Evolutionary conservation across 2,113 vertebrate species (phyloP), one percentile per base, ranked within the genome.

Genomic region (Acrocephalus kingi): DNA sequence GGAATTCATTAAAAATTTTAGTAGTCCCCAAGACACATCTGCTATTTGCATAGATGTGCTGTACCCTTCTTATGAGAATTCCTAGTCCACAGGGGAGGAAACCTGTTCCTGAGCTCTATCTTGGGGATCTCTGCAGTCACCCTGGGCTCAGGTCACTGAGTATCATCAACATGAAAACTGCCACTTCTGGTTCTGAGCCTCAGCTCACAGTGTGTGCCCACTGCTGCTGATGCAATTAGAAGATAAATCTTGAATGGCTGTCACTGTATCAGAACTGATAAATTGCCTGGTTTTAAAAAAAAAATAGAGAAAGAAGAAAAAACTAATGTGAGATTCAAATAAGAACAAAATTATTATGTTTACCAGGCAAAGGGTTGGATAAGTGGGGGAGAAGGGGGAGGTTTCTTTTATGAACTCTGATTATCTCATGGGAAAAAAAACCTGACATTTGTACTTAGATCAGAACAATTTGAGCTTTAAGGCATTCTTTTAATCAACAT

Each of bases 401-500:
- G 30, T 93, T 97, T 95, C 76, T 87, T 79, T 86, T 73, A 52
- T 91, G 69, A 96, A 88, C 84, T 80, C 71, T 90, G 51, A 90
- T 89, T 84, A 88, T 96, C 83, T 91, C 71, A 48, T 15, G 49
- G 48, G 56, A 90, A 95, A 69, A 87, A 87, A 92, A 58, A 28
- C 23, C 23, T 95, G 96, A 33, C 69, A 92, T 94, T 92, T 62
- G 3, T 92, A 79, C 91, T 95, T 96, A 96, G 81, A 95, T 69
- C 59, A 96, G 49, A 96, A 84, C 59, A 91, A 72, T 83, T 89
- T 96, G 84, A 91, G 80, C 81, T 96, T 93, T 82, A 86, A 97
- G 63, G 72, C 73, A 69, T 75, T 92, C 63, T 80, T 75, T 96
- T 96, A 96, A 97, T 97, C 96, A 97, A 73, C 82, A 95, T 94